These are phyloP conservation scores for Macropis europaea DNA, from an alignment of 2,888 invertebrate genomes.

Conservation along the genomic window DNA sequence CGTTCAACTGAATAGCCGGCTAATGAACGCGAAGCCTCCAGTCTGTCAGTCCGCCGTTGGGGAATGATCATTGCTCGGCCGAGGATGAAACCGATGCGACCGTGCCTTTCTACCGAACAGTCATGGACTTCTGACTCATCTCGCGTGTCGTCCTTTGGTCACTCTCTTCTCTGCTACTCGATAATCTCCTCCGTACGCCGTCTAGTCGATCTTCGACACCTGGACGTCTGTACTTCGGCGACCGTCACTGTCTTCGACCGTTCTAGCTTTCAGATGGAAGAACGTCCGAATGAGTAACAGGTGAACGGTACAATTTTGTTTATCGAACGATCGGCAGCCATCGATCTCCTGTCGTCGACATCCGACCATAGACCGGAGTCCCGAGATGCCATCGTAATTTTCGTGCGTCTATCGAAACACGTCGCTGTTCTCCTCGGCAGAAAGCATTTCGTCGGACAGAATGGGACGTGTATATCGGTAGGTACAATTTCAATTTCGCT, in stretches of 20 bases:
- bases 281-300: too few relatives aligned
- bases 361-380: not conserved
- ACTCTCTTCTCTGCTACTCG: not conserved
- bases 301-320: not conserved
- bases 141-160: slow-evolving; percentile 18
- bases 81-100: slow-evolving; percentile 63
- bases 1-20: slow-evolving; percentile 78
- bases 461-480: slow-evolving; percentile 58
- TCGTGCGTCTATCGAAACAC: slow-evolving; percentile 16
- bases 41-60: slow-evolving; percentile 71
- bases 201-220: not conserved
- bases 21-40: slow-evolving; percentile 77
- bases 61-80: slow-evolving; percentile 64
- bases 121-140: slow-evolving; percentile 52
- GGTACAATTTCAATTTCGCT: slow-evolving; percentile 74
- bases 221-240: not conserved
- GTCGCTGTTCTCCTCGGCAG: not conserved
- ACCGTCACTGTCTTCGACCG: too few relatives aligned
- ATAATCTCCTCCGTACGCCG: slow-evolving; percentile 5
- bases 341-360: slow-evolving; percentile 6
- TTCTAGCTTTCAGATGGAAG: too few relatives aligned
- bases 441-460: slow-evolving; percentile 49
- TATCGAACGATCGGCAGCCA: not conserved
- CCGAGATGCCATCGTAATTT: not conserved
- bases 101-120: slow-evolving; percentile 31